Evolutionary conservation across 2,888 invertebrate genomes (phyloP), one percentile per base, ranked within the genome.

Genomic region (Graphium colonna): DNA sequence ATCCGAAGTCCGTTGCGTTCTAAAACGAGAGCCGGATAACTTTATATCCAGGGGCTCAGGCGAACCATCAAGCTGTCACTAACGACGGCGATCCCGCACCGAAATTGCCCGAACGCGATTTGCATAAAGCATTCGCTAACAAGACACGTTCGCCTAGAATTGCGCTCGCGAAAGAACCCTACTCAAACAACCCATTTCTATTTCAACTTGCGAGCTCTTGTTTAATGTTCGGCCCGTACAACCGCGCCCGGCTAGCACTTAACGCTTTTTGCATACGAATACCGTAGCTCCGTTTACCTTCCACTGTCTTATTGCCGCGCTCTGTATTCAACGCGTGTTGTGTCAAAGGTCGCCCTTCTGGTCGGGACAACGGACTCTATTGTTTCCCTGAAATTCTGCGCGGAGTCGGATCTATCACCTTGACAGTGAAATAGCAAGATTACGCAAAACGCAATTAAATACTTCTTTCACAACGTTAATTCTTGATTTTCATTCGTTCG

Each of bases 201-300:
- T 85, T 88, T 86, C 77, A 83, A 80, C 82, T 79, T 77, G 74
- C 79, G 75, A 78, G 82, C 82, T 80, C 82, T 84, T 87, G 88
- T 86, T 88, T 88, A 88, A 88, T 86, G 88, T 86, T 85, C 81
- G 83, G 80, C 74, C 85, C 80, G 85, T 86, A 87, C 85, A 80
- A 82, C 83, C 84, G 82, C 85, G 82, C 75, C 82, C 3, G 84
- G 85, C 85, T 85, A 85, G 83, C 83, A 86, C 83, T 84, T 87
- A 81, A 87, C 89, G 87, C 86, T 84, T 88, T 89, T 89, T 89
- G 89, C 88, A 89, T 88, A 88, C 88, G 81, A 85, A 88, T 86
- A 52, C 75, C 76, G 77, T 75, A 21, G 21, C 21, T 7, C 36
- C 79, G 71, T 76, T 78, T 76, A 80, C 79, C 79, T 79, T 73